A percentile compares a stretch with the other conserved stretches of the same genome.
Evolutionary conservation across 2,888 invertebrate species (phyloP).

Genomic region (Chaitophorus viminalis): DNA sequence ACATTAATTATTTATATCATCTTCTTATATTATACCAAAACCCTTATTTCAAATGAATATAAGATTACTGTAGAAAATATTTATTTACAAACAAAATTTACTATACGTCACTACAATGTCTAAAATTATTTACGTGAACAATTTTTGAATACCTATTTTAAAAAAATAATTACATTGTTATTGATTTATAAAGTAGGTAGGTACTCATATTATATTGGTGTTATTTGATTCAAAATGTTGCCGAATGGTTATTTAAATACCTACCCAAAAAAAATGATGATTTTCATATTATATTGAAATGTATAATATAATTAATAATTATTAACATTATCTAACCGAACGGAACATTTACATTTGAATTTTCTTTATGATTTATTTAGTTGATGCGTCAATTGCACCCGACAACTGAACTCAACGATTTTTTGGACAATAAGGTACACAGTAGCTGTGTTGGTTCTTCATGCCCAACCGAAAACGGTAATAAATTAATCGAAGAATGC

Average conservation of each 20-base stretch:
- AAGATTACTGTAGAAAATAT: background rate
- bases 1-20: background rate
- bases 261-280: background rate
- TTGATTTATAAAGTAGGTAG: background rate
- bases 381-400: conserved; percentile 58
- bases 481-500: conserved; percentile 35
- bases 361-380: conserved; percentile 19
- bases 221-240: background rate
- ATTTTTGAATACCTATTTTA: background rate
- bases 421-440: conserved; percentile 57
- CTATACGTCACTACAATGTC: background rate
- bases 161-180: background rate
- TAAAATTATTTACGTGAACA: background rate
- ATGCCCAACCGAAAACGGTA: conserved; percentile 32
- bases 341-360: background rate
- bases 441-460: conserved; percentile 3
- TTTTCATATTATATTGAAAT: background rate
- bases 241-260: background rate
- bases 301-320: background rate
- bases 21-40: background rate
- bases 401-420: conserved; percentile 61
- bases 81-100: background rate
- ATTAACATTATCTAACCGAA: background rate
- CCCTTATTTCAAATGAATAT: background rate
- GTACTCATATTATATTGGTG: no score